A percentile compares a stretch with the other conserved stretches of the same genome.
These are phyloP conservation scores for Corythaeola cristata DNA, from an alignment of 2,113 vertebrate genomes.

Conservation along the genomic window DNA sequence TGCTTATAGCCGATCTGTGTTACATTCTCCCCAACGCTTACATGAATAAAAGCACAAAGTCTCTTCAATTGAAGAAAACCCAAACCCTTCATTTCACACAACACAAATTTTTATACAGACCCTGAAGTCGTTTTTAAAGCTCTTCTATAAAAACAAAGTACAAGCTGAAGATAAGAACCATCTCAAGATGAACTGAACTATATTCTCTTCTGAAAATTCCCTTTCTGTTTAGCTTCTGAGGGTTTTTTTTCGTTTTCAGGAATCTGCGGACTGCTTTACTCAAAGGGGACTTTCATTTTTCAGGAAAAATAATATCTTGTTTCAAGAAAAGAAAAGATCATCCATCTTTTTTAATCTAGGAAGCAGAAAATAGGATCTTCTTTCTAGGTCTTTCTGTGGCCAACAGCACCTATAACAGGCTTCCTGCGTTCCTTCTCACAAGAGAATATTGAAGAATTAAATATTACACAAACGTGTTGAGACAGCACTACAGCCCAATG, in stretches of 20 bases:
- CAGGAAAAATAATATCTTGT: neutral
- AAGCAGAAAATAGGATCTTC: neutral
- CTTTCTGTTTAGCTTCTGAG: neutral
- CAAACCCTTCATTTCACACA: conserved; percentile 3
- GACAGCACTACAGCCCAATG: neutral
- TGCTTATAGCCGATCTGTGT: neutral
- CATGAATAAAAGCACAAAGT: neutral
- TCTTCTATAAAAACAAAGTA: neutral
- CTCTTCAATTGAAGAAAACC: neutral
- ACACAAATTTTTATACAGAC: neutral
- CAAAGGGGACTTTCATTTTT: neutral
- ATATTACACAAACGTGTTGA: neutral
- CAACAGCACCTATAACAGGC: neutral
- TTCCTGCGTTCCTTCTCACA: neutral
- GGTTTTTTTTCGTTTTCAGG: neutral
- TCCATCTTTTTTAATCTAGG: neutral
- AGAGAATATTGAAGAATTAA: neutral
- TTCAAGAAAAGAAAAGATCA: neutral
- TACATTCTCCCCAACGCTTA: neutral
- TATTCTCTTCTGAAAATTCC: neutral
- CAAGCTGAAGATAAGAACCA: neutral
- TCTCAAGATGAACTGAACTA: neutral
- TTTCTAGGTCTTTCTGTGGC: neutral
- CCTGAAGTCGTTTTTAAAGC: neutral
- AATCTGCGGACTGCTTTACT: neutral